phyloP scores from a whole-genome alignment of 2,797 vertebrate species.

The Arnoldichthys spilopterus region DNA sequence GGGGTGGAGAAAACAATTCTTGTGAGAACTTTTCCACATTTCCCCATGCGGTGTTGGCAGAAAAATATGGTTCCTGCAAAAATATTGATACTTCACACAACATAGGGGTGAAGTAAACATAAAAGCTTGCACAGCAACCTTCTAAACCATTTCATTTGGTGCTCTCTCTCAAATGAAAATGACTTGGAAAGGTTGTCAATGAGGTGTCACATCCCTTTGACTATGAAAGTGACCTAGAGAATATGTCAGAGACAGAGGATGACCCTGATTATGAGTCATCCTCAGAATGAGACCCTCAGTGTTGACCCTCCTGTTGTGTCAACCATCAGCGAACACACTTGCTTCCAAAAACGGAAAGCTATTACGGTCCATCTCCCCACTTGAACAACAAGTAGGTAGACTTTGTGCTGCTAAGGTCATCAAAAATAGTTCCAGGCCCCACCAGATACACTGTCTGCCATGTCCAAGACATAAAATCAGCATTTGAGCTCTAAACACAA shows the following conservation, averaged over 20 bases:
- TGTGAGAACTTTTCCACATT: slow-evolving; percentile 9
- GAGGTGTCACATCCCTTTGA: too few relatives aligned
- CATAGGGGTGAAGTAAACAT: slow-evolving; percentile 31
- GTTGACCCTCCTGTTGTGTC: slow-evolving; percentile 29
- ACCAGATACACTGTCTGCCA: slow-evolving; percentile 16
- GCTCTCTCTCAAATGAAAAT: slow-evolving; percentile 29
- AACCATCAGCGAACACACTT: neutral
- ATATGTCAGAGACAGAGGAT: slow-evolving; percentile 48
- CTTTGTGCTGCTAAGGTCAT: slow-evolving; percentile 7
- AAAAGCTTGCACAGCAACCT: neutral
- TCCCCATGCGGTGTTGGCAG: too few relatives aligned
- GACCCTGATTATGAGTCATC: slow-evolving; percentile 48
- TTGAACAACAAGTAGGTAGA: too few relatives aligned
- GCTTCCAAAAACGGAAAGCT: slow-evolving; percentile 22
- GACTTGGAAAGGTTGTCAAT: too few relatives aligned
- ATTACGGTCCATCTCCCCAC: slow-evolving; percentile 14
- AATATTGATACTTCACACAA: slow-evolving; percentile 2
- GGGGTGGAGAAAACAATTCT: slow-evolving; percentile 6
- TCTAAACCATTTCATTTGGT: too few relatives aligned
- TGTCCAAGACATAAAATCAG: slow-evolving; percentile 27
- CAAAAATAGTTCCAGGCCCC: slow-evolving; percentile 24
- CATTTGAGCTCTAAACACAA: slow-evolving; percentile 32
- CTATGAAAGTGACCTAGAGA: slow-evolving; percentile 44
- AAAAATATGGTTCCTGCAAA: neutral
- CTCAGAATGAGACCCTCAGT: slow-evolving; percentile 40